Conservation (phyloP, 2,888 invertebrate species). For the Dryococelus australis region DNA sequence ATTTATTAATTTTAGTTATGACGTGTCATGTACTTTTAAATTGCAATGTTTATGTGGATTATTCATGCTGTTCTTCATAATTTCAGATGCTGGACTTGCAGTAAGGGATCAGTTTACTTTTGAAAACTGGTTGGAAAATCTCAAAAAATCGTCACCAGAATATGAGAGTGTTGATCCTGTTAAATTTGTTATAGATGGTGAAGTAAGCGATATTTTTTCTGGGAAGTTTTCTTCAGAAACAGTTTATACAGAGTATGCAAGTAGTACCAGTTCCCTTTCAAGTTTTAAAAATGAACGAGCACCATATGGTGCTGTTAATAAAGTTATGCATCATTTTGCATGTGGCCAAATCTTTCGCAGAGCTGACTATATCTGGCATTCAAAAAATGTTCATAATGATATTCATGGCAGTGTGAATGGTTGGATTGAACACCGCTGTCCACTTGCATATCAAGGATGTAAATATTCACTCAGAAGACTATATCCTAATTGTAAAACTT, state of each 20-base stretch:
- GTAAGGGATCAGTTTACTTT: neutral
- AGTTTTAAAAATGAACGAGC: neutral
- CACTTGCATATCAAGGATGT: neutral
- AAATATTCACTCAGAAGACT: neutral
- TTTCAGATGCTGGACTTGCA: neutral
- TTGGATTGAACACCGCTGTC: neutral
- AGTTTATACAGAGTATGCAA: neutral
- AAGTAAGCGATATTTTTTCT: neutral
- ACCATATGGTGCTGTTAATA: neutral
- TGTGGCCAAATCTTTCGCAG: neutral
- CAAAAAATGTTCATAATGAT: neutral
- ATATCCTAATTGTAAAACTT: neutral
- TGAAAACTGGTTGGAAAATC: neutral
- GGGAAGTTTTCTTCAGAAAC: neutral
- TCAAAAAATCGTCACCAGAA: neutral
- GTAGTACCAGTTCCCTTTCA: neutral
- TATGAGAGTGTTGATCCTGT: neutral
- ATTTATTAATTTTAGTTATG: too few relatives aligned
- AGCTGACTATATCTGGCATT: neutral
- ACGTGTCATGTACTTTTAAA: too few relatives aligned
- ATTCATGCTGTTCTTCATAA: neutral
- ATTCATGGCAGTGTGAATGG: neutral
- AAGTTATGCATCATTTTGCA: neutral
- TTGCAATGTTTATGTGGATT: neutral
- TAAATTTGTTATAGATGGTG: neutral